Percentiles rank a stretch among this genome's conserved stretches.
phyloP scores from a whole-genome alignment of 2,113 vertebrate genomes.

The Oriolus oriolus region DNA sequence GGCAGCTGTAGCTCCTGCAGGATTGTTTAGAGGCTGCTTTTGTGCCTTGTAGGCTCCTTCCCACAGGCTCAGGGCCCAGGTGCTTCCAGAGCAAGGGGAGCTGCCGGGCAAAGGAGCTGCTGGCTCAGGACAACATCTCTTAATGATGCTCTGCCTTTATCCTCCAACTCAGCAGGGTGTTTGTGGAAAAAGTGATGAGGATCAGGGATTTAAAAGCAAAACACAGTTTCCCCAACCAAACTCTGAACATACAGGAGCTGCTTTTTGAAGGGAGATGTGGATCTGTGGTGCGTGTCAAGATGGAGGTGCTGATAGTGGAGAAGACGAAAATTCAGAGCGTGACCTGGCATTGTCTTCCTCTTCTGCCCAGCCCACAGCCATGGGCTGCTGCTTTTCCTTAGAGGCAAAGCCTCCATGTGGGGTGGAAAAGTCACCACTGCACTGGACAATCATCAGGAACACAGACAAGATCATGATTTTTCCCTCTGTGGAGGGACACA shows the following conservation, averaged over 20 bases:
- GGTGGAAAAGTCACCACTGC: neutral
- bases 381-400: neutral
- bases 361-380: neutral
- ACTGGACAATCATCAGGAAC: neutral
- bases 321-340: accelerated
- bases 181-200: neutral
- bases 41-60: neutral
- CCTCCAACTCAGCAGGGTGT: too few relatives aligned
- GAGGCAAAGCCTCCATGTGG: neutral
- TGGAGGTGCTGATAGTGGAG: neutral
- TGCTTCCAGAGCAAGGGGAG: neutral
- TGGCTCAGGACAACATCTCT: neutral
- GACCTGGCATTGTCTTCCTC: neutral
- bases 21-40: neutral
- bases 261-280: neutral
- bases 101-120: neutral
- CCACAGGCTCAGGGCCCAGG: neutral
- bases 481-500: neutral
- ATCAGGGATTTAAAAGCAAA: neutral
- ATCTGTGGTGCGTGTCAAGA: neutral
- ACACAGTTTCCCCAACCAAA: neutral
- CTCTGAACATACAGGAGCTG: neutral
- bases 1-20: accelerated
- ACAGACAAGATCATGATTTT: neutral
- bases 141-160: neutral